Conservation (phyloP, 2,113 vertebrate genomes). For the Apteryx mantelli region DNA sequence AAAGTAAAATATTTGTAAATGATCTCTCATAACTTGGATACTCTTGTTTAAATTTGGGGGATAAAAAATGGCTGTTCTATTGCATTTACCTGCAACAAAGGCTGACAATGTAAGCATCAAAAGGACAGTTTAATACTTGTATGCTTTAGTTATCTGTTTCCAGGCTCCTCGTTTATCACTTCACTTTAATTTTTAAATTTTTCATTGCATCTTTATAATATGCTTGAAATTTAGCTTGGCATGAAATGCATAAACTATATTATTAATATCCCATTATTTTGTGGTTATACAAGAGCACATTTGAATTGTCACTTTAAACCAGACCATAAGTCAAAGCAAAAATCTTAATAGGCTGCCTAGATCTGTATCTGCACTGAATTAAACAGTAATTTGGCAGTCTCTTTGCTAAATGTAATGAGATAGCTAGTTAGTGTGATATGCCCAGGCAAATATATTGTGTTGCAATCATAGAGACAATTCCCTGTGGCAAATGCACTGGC, state of each 20-base stretch:
- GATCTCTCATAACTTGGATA: neutral
- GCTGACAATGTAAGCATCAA: neutral
- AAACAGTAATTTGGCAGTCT: slow-evolving; percentile 62
- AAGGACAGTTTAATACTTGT: neutral
- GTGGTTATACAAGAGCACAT: slow-evolving; percentile 49
- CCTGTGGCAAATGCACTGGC: slow-evolving; percentile 29
- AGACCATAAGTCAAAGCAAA: slow-evolving; percentile 47
- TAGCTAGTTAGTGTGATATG: slow-evolving; percentile 35
- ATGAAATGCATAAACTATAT: slow-evolving; percentile 55
- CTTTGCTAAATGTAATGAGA: slow-evolving; percentile 35
- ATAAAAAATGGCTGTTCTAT: neutral
- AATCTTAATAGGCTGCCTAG: slow-evolving; percentile 40
- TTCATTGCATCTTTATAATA: slow-evolving; percentile 56
- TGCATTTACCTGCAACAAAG: neutral
- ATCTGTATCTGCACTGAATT: slow-evolving; percentile 65
- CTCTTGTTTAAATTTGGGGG: neutral
- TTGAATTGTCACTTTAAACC: slow-evolving; percentile 66
- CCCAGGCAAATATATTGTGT: slow-evolving; percentile 35
- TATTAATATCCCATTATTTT: slow-evolving; percentile 70
- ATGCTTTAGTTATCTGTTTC: slow-evolving; percentile 27
- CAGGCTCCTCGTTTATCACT: slow-evolving; percentile 28
- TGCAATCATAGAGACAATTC: slow-evolving; percentile 44
- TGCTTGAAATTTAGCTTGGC: slow-evolving; percentile 46
- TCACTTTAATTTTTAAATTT: slow-evolving; percentile 53
- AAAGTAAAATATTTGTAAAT: neutral